A percentile compares a stretch with the other conserved stretches of the same genome.
Conservation (phyloP, 2,888 invertebrate species). For the Drosophila nigritarsus region DNA sequence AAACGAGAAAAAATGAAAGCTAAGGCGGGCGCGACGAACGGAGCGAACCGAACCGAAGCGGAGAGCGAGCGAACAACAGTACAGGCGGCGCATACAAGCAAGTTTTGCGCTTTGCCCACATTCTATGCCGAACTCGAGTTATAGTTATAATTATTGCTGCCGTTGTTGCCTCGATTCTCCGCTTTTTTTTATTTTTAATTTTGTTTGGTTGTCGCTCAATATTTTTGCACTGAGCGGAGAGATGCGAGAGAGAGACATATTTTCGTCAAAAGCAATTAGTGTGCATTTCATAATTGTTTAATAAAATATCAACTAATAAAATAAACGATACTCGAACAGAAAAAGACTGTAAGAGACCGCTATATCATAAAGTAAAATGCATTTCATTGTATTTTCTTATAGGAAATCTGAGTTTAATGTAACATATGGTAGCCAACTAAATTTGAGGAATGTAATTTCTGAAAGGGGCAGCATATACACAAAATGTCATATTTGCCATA, state of each 20-base stretch:
- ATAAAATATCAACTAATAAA: conserved; percentile 62
- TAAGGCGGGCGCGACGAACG: conserved; percentile 58
- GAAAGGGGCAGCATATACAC: conserved; percentile 8
- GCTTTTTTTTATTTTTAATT: conserved; percentile 76
- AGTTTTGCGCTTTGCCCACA: conserved; percentile 73
- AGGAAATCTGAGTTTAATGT: conserved; percentile 37
- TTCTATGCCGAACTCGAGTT: conserved; percentile 76
- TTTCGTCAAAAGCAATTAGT: conserved; percentile 82
- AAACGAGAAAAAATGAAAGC: conserved; percentile 78
- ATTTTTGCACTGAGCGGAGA: conserved; percentile 41
- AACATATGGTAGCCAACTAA: conserved; percentile 59
- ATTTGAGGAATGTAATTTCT: conserved; percentile 43
- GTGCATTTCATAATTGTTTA: conserved; percentile 83
- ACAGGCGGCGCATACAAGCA: conserved; percentile 80
- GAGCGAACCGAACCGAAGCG: conserved; percentile 37
- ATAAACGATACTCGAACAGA: conserved; percentile 20
- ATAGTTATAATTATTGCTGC: conserved; percentile 81
- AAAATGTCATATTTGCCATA: conserved; percentile 11
- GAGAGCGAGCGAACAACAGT: conserved; percentile 57
- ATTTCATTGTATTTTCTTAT: conserved; percentile 34
- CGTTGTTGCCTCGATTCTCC: conserved; percentile 53
- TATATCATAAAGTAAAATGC: conserved; percentile 13
- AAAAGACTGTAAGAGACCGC: conserved; percentile 23
- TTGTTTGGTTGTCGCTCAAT: conserved; percentile 72
- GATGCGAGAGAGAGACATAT: conserved; percentile 51